Percentiles rank a stretch among this genome's conserved stretches.
These are phyloP conservation scores for Drosophila littoralis DNA, from an alignment of 1,140 invertebrate genomes.

Conservation along the genomic window DNA sequence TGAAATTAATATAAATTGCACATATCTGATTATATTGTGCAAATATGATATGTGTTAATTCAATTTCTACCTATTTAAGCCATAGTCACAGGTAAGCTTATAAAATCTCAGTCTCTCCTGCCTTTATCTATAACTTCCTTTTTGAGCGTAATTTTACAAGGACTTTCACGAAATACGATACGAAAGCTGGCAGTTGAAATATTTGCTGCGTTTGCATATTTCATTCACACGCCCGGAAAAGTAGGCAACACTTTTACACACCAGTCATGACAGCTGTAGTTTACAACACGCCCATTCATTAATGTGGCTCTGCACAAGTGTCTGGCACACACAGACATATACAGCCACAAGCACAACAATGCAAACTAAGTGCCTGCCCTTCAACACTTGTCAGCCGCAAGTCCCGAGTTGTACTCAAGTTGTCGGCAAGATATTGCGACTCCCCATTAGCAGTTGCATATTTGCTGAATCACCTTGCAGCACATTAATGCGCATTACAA, in stretches of 20 bases:
- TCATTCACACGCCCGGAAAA: slow-evolving; percentile 42
- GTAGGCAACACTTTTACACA: slow-evolving; percentile 37
- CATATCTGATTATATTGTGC: no score
- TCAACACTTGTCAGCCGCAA: slow-evolving; percentile 51
- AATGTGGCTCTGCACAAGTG: slow-evolving; percentile 33
- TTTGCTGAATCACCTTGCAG: slow-evolving; percentile 64
- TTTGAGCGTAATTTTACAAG: not conserved
- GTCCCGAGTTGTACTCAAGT: slow-evolving; percentile 21
- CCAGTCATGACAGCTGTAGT: slow-evolving; percentile 23
- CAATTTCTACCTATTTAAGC: no score
- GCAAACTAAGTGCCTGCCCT: slow-evolving; percentile 51
- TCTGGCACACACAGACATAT: slow-evolving; percentile 19
- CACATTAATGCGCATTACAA: slow-evolving; percentile 49
- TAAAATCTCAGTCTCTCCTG: not conserved
- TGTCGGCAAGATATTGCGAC: slow-evolving; percentile 27
- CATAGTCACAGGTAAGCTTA: no score
- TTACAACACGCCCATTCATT: slow-evolving; percentile 49
- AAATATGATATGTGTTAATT: no score
- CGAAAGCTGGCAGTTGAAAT: not conserved
- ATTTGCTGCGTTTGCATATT: slow-evolving; percentile 33
- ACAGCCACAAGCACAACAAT: slow-evolving; percentile 5
- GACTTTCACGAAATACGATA: slow-evolving; percentile 22
- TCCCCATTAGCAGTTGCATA: slow-evolving; percentile 29
- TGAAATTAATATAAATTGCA: no score
- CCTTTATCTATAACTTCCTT: not conserved